Evolutionary conservation across 2,113 vertebrate genomes (phyloP).

Genomic region (Asarcornis scutulata): DNA sequence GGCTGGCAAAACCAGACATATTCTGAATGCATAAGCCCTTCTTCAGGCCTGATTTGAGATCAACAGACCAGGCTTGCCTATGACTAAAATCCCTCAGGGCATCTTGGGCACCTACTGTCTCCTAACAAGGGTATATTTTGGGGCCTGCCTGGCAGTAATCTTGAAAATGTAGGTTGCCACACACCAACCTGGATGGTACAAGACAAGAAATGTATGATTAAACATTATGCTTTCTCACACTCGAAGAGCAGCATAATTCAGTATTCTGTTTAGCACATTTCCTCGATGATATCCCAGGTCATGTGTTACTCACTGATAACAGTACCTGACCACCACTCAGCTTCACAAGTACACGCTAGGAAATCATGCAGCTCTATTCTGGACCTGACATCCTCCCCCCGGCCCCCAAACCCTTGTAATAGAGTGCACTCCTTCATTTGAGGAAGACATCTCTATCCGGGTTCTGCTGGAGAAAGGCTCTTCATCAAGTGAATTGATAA

Average conservation of each 20-base stretch:
- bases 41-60: not conserved
- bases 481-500: constrained; percentile 42
- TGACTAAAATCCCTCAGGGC: constrained; percentile 24
- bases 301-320: not conserved
- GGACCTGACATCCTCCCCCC: not conserved
- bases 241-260: not conserved
- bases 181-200: not conserved
- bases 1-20: not conserved
- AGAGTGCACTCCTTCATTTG: not conserved
- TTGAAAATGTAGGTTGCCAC: not conserved
- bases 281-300: not conserved
- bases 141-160: constrained; percentile 24
- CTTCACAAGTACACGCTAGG: not conserved
- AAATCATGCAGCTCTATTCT: not conserved
- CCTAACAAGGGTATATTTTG: not conserved
- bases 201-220: not conserved
- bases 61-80: not conserved
- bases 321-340: not conserved
- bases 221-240: not conserved
- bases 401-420: not conserved
- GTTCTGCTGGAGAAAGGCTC: constrained; percentile 32
- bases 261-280: not conserved
- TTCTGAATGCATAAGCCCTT: not conserved
- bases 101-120: not conserved
- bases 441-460: not conserved